These are phyloP conservation scores for Caerostris darwini DNA, from an alignment of 1,140 invertebrate genomes.

Conservation along the genomic window DNA sequence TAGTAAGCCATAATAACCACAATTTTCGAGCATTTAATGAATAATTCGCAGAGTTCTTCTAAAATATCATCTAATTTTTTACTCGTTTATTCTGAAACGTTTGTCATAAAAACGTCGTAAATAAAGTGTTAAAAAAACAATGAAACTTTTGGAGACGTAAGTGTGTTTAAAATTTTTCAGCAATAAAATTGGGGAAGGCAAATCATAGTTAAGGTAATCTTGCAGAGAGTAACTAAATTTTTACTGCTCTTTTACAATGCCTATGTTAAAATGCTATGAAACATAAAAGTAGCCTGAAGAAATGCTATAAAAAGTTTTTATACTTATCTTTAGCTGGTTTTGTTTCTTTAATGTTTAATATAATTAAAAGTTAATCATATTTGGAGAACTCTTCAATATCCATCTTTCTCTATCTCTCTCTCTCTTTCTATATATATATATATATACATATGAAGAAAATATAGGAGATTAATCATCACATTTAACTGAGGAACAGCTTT, in stretches of 20 bases:
- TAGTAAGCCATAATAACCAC: not conserved
- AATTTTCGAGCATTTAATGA: conserved; percentile 42
- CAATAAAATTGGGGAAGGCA: not conserved
- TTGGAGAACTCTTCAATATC: not conserved
- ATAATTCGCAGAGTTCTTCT: conserved; percentile 15
- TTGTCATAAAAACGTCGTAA: conserved; percentile 39
- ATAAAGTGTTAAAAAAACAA: conserved; percentile 42
- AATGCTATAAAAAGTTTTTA: conserved; percentile 38
- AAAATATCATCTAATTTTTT: conserved; percentile 35
- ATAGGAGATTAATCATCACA: conserved; percentile 19
- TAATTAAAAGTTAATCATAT: conserved; percentile 47
- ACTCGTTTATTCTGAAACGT: conserved; percentile 19
- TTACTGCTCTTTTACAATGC: conserved; percentile 44
- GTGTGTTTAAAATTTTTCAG: conserved; percentile 32
- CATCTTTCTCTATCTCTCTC: not conserved
- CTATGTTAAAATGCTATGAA: conserved; percentile 42
- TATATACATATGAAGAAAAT: not conserved
- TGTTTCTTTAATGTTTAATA: conserved; percentile 23
- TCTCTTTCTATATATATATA: no score
- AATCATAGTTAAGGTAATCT: conserved; percentile 1
- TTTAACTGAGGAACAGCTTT: conserved; percentile 3
- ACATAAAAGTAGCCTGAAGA: not conserved
- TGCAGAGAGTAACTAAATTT: conserved; percentile 31
- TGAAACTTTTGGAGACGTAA: conserved; percentile 1
- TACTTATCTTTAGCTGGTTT: not conserved